A percentile compares a stretch with the other conserved stretches of the same genome.
phyloP scores from a whole-genome alignment of 2,888 invertebrate genomes.

The Nysson spinosus region DNA sequence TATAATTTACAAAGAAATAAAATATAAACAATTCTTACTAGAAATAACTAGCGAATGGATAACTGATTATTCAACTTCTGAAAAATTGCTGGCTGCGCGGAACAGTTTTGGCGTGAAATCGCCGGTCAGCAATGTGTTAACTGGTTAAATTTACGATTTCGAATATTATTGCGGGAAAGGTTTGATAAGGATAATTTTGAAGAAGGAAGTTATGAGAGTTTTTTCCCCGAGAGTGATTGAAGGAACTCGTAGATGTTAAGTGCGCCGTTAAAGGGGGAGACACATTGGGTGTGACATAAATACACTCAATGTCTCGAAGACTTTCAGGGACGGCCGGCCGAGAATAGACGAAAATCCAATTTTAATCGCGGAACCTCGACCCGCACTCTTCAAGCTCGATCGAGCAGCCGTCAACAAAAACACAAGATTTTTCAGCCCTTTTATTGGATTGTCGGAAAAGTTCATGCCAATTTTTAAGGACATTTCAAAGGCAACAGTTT shows the following conservation, averaged over 20 bases:
- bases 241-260: not conserved
- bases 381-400: conserved; percentile 21
- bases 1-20: too few relatives aligned
- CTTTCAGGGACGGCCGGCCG: conserved; percentile 58
- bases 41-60: too few relatives aligned
- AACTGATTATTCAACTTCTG: too few relatives aligned
- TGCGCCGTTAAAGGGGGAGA: not conserved
- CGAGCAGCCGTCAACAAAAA: conserved; percentile 24
- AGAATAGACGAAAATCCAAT: conserved; percentile 63
- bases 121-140: too few relatives aligned
- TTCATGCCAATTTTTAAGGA: too few relatives aligned
- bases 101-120: too few relatives aligned
- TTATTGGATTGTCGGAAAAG: too few relatives aligned
- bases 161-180: too few relatives aligned
- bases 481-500: too few relatives aligned
- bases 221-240: not conserved
- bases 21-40: too few relatives aligned
- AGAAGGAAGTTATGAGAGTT: not conserved
- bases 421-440: not conserved
- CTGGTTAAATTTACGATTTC: too few relatives aligned
- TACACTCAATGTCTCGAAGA: conserved; percentile 50
- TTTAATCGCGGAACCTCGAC: conserved; percentile 60
- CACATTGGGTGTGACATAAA: conserved; percentile 42
- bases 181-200: not conserved
- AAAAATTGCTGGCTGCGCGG: too few relatives aligned